phyloP scores from a whole-genome alignment of 2,113 vertebrate species.

The Ctenomys sociabilis region DNA sequence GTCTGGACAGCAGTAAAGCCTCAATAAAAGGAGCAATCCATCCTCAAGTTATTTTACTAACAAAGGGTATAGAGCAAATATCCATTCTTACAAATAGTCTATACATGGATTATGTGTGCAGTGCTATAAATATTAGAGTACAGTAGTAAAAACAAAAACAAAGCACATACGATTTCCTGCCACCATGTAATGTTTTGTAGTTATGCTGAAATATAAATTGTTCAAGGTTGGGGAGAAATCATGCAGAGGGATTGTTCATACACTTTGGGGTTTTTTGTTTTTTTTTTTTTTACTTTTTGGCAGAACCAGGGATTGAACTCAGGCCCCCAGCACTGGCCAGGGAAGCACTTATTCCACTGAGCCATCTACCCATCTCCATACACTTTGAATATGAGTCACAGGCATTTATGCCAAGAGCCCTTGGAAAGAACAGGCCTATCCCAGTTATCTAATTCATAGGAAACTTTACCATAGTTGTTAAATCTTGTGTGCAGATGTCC shows the following conservation, averaged over 20 bases:
- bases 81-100: neutral
- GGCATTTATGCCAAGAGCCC: neutral
- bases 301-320: too few relatives aligned
- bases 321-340: too few relatives aligned
- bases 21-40: neutral
- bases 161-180: neutral
- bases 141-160: neutral
- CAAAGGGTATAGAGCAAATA: neutral
- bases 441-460: neutral
- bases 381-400: neutral
- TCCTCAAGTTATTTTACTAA: neutral
- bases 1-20: neutral
- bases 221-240: neutral
- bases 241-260: neutral
- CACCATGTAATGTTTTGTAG: neutral
- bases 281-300: too few relatives aligned
- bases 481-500: neutral
- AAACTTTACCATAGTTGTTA: neutral
- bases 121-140: neutral
- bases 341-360: too few relatives aligned
- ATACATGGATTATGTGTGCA: neutral
- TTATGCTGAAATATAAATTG: neutral
- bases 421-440: neutral
- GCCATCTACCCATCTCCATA: neutral
- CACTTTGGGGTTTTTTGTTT: too few relatives aligned